Evolutionary conservation across 1,140 invertebrate species (phyloP), one percentile per base, ranked within the genome.

Genomic region (Formica selysi): DNA sequence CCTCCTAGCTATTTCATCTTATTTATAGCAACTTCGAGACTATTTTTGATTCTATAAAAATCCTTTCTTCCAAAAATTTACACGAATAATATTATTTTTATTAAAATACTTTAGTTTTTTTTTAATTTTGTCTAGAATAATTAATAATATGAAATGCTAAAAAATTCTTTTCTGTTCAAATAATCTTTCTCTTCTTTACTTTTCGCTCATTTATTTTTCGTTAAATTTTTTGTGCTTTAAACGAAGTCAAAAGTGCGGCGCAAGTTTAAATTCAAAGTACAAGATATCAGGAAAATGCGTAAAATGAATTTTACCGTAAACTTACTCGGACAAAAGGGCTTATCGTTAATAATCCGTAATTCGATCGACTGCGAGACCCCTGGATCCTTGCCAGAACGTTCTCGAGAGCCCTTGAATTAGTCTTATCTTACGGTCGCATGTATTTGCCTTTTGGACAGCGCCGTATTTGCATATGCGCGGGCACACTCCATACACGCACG

Each of bases 391-490:
- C 29, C 38, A 29, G 29, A 44, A 51, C 48, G 32, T 59, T n/a
- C 51, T n/a, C 32, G 32, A 85, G 64, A 85, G 70, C 84, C 87
- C 76, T 86, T 76, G 68, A 80, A 76, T 54, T 22, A 62, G 86
- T 91, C 92, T 94, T 94, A 93, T 94, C 92, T 94, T 85, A 68
- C 67, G 86, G 86, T 86, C 79, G 78, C 92, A 92, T 91, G 90
- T 93, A 94, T 94, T 94, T 93, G 91, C 90, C 78, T 91, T 90
- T 91, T 61, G 91, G 90, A 93, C 91, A 90, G 76, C 73, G 84
- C 61, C 84, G 67, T 93, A 94, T 94, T 94, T 94, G 90, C 89
- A 76, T 94, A 94, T 93, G 93, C 93, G 85, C 32, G 73, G 73
- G 86, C 92, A 93, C 93, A 93, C 92, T 92, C 91, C 67, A 90